A percentile compares a stretch with the other conserved stretches of the same genome.
Conservation (phyloP, 2,888 invertebrate genomes). For the Cartodere bifasciata region DNA sequence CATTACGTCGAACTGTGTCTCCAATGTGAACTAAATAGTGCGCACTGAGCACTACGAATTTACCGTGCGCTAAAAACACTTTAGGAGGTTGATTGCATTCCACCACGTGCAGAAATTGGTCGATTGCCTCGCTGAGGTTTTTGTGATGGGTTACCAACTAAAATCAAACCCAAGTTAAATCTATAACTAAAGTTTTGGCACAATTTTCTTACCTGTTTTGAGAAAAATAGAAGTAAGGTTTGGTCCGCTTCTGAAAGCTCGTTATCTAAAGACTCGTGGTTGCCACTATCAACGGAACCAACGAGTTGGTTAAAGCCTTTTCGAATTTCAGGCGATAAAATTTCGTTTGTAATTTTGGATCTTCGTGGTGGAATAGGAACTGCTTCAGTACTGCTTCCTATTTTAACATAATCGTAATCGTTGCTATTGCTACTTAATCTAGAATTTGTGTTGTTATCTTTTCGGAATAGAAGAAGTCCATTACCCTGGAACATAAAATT, state of each 20-base stretch:
- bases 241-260: too few species aligned
- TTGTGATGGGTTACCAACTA: slow-evolving; percentile 78
- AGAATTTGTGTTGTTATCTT: slow-evolving; percentile 36
- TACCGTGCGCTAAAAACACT: slow-evolving; percentile 84
- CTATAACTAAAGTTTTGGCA: too few species aligned
- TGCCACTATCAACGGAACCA: slow-evolving; percentile 57
- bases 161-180: too few species aligned
- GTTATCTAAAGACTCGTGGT: too few species aligned
- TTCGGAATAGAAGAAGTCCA: slow-evolving; percentile 65
- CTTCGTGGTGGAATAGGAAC: too few species aligned
- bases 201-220: too few species aligned
- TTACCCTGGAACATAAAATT: too few species aligned
- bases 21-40: slow-evolving; percentile 90
- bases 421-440: slow-evolving; percentile 48
- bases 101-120: slow-evolving; percentile 82
- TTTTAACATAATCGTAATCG: slow-evolving; percentile 90
- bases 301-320: slow-evolving; percentile 65
- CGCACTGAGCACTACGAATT: slow-evolving; percentile 87
- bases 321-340: slow-evolving; percentile 58
- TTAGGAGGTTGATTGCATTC: slow-evolving; percentile 90
- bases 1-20: slow-evolving; percentile 82
- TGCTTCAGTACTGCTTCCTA: too few species aligned
- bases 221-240: too few species aligned
- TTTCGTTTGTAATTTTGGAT: too few species aligned
- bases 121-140: slow-evolving; percentile 77